Evolutionary conservation across 2,797 vertebrate species (phyloP), one percentile per base, ranked within the genome.

Genomic region (Sebastes nivosus): DNA sequence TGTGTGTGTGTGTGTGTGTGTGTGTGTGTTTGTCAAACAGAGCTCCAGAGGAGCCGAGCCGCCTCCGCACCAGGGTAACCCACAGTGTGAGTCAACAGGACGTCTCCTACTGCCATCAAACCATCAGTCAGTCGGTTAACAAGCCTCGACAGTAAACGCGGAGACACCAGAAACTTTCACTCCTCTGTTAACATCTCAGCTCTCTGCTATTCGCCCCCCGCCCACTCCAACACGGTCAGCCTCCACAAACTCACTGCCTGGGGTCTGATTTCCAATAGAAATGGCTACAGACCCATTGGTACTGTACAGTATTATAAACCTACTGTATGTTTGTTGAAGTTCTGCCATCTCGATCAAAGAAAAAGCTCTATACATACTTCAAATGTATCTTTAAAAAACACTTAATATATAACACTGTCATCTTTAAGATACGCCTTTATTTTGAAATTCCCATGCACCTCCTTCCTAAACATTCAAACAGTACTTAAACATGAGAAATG

Each of bases 1-100:
- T 13, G 42, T 46, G 54, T 11, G 22, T 24, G 61, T 87, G 34
- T 34, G 50, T 52, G 55, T 52, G 71, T 58, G 38, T 4, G 54
- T 14, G 42, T 38, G 67, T 16, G 24, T 24, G 65, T 87, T 79
- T 88, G 79, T 59, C 77, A 86, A 82, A 86, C 72, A 81, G 24
- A 54, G 63, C 65, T 55, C 20, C 5, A 2, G 52, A 54, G 83
- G 79, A 79, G 63, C 50, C n/a, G 3, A 52, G 30, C 64, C n/a
- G n/a, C 69, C 63, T 70, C 60, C 65, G 27, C 65, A 9, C 25
- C 54, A 52, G 59, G 81, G 79, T 34, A 72, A 77, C 78, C 74
- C 71, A 57, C 65, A 13, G 79, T 54, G 77, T 3, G 83, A 87
- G 87, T 89, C 88, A 93, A 92, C 87, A 92, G 82, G 85, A 87